Conservation (phyloP, 2,113 vertebrate genomes). For the Lamprologus tigripictilis region DNA sequence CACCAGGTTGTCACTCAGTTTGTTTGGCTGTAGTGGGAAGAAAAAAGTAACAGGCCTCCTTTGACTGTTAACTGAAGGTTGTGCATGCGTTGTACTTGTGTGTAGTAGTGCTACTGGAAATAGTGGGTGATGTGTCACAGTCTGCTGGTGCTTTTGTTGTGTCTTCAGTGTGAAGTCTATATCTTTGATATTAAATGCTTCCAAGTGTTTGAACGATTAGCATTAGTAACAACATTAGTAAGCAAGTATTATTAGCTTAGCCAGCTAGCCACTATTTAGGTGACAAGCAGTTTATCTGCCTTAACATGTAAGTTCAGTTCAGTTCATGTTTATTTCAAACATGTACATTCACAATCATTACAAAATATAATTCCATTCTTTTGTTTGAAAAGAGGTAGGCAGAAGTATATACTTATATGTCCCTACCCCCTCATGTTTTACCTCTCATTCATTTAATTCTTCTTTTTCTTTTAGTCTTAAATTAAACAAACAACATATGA, state of each 20-base stretch:
- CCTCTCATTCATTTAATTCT: background rate
- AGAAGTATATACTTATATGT: background rate
- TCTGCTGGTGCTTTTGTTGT: background rate
- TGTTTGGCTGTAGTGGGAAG: conserved; percentile 41
- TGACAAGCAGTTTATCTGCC: background rate
- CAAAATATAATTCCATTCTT: background rate
- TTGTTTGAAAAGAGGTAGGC: background rate
- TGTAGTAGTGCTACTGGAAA: background rate
- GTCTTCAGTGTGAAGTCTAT: background rate
- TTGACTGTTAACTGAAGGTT: background rate
- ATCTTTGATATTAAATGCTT: background rate
- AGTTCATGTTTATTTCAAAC: background rate
- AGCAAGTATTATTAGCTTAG: background rate
- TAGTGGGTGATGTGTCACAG: background rate
- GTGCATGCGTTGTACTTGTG: background rate
- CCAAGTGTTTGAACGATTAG: background rate
- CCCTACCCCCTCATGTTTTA: background rate
- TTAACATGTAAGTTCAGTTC: background rate
- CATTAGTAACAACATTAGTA: background rate
- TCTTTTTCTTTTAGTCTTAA: background rate
- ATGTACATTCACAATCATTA: background rate
- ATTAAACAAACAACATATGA: background rate
- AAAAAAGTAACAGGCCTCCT: background rate
- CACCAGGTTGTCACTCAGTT: conserved; percentile 64
- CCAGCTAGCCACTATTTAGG: background rate